Evolutionary conservation across 2,888 invertebrate species (phyloP).

Genomic region (Clostera curtula): DNA sequence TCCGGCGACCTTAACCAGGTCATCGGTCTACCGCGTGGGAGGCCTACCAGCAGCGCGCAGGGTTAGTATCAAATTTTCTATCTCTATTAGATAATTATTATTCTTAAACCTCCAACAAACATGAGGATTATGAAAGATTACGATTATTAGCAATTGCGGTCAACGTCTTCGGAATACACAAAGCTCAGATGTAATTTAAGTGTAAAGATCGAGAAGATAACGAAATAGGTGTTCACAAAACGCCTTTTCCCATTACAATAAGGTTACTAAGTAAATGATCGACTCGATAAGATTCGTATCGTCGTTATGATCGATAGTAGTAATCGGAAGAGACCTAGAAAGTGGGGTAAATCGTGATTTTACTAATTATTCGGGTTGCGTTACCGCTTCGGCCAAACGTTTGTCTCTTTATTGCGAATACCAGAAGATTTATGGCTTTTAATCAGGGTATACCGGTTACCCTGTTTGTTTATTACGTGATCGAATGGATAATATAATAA

Average conservation of each 20-base stretch:
- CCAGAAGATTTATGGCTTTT: slow-evolving; percentile 51
- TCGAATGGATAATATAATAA: slow-evolving; percentile 40
- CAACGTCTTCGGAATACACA: no score
- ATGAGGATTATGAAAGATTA: no score
- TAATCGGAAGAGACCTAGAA: slow-evolving; percentile 56
- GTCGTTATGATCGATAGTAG: slow-evolving; percentile 54
- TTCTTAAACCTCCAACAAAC: no score
- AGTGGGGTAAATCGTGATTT: slow-evolving; percentile 65
- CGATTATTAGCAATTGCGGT: no score
- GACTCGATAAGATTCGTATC: slow-evolving; percentile 55
- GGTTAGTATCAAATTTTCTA: no score
- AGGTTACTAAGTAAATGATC: slow-evolving; percentile 37
- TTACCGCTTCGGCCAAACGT: slow-evolving; percentile 53
- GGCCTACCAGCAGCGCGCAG: no score
- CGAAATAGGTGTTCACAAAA: slow-evolving; percentile 27
- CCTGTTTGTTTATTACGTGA: slow-evolving; percentile 54
- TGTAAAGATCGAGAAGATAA: slow-evolving; percentile 10
- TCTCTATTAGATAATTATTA: no score
- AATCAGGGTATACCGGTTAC: slow-evolving; percentile 44
- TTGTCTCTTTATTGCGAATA: slow-evolving; percentile 59
- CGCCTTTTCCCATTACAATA: slow-evolving; percentile 38
- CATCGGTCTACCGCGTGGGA: no score
- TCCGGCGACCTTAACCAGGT: no score
- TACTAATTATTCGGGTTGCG: slow-evolving; percentile 64
- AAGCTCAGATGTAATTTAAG: background rate